Evolutionary conservation across 2,888 invertebrate genomes (phyloP).

Genomic region (Conomelus anceps): DNA sequence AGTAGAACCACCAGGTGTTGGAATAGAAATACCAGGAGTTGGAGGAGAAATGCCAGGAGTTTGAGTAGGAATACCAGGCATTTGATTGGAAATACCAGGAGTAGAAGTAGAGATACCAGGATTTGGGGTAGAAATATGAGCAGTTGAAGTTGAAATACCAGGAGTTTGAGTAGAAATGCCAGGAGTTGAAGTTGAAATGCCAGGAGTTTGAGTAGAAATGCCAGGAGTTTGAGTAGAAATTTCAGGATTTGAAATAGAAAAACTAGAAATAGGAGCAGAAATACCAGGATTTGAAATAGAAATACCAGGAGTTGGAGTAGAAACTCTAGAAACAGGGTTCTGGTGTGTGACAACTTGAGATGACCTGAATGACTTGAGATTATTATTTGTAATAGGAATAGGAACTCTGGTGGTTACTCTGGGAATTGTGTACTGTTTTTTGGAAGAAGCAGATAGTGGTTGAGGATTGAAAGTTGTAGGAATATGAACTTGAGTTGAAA

Average conservation of each 20-base stretch:
- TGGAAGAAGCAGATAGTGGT: background rate
- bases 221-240: background rate
- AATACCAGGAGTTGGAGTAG: background rate
- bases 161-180: no score
- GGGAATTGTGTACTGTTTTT: background rate
- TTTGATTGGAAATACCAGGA: background rate
- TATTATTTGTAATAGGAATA: no score
- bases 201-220: background rate
- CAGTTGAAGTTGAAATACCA: background rate
- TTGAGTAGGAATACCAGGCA: background rate
- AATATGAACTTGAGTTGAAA: background rate
- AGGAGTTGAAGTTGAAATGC: background rate
- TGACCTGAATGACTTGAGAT: background rate
- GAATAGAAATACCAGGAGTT: background rate
- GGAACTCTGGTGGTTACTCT: background rate
- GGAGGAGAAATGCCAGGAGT: background rate
- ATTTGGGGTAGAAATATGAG: background rate
- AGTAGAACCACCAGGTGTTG: background rate
- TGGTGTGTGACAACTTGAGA: background rate
- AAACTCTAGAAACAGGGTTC: background rate
- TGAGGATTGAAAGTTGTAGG: background rate
- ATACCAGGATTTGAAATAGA: background rate
- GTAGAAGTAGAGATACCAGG: background rate
- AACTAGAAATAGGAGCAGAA: background rate
- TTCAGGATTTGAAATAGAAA: background rate